Evolutionary conservation across 2,797 vertebrate genomes (phyloP), one percentile per base, ranked within the genome.

Genomic region (Enteromius treurensis): DNA sequence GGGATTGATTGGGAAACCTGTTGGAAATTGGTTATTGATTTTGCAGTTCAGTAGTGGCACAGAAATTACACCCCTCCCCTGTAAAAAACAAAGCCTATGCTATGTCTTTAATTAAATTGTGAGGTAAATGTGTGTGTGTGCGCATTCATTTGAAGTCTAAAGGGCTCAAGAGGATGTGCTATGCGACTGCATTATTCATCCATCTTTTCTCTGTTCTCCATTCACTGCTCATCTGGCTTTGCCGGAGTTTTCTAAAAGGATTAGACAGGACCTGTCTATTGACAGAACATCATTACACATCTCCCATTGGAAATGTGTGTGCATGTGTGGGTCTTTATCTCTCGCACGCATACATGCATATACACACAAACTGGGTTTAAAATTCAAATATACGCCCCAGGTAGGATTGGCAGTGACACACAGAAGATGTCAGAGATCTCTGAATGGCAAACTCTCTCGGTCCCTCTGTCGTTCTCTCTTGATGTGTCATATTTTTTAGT

Each of bases 171-270:
- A 77, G 40, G 14, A 11, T 62, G 29, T 77, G 19, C 34, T 65
- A 29, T 81, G 73, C 13, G 13, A 90, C 90, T 85, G 84, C 80
- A 84, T 91, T 85, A 40, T 77, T 84, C 74, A 60, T 67, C 21
- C 26, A 58, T 34, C 49, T 11, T 80, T 26, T 45, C 42, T 86
- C 34, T 76, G 42, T 26, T 67, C 19, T 49, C 68, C 47, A 64
- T 49, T 79, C 49, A 53, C 58, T 26, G 37, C 23, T 49, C 73
- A 29, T 45, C 17, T 88, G 88, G 84, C 86, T 90, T 86, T 88
- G 87, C 85, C 80, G 79, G 83, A 85, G 19, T 79, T 84, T 90
- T 91, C 88, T 90, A 81, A 84, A 90, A 90, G 92, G 83, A 85
- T 84, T 86, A 85, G 88, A 65, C 65, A 55, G 49, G 85, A 84